phyloP scores from a whole-genome alignment of 2,797 vertebrate genomes.

The Rhinogobio ventralis region DNA sequence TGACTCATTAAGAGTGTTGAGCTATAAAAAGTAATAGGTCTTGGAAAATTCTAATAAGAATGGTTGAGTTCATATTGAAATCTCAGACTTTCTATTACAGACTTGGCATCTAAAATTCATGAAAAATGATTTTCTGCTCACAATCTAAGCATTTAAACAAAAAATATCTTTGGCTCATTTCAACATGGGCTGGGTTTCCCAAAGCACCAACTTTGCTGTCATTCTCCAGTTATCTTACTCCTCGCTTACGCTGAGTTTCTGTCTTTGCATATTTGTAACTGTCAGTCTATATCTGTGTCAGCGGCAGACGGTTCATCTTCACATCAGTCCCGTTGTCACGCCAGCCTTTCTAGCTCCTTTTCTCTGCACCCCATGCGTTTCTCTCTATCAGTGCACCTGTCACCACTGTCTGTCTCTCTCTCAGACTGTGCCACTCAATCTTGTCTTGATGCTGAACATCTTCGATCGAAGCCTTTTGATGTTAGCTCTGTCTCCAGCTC shows the following conservation, averaged over 20 bases:
- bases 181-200: background rate
- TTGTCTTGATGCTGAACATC: conserved; percentile 11
- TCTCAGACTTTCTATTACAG: background rate
- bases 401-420: conserved; percentile 23
- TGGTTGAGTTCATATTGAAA: background rate
- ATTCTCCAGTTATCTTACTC: background rate
- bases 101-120: background rate
- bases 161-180: background rate
- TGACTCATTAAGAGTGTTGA: background rate
- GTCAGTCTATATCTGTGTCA: conserved; percentile 41
- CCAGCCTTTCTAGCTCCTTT: conserved; percentile 24
- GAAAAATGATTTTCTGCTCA: background rate
- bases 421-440: conserved; percentile 38
- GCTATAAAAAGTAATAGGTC: background rate
- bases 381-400: conserved; percentile 36
- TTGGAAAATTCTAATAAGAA: background rate
- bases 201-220: conserved; percentile 13
- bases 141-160: background rate
- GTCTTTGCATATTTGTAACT: conserved; percentile 35
- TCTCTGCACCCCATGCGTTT: conserved; percentile 1
- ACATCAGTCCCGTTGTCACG: conserved; percentile 36
- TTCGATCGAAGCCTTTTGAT: background rate
- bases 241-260: background rate
- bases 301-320: conserved; percentile 24
- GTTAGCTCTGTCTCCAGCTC: conserved; percentile 17